phyloP scores from a whole-genome alignment of 2,888 invertebrate genomes.

The Eledona agricola region DNA sequence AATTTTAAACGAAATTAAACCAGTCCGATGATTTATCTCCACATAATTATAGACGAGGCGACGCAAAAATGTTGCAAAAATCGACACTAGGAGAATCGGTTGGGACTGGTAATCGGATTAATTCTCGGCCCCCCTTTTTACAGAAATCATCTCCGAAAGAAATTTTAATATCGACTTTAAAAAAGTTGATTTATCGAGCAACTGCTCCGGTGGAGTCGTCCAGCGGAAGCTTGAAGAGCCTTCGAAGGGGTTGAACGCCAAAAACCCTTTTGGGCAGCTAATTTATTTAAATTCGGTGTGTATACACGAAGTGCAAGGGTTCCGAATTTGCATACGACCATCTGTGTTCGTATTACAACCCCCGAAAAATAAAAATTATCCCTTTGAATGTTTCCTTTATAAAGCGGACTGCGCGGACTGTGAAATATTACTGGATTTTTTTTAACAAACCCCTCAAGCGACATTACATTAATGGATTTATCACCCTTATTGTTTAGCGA shows the following conservation, averaged over 20 bases:
- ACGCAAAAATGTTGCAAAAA: neutral
- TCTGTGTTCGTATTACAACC: constrained; percentile 40
- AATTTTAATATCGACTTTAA: constrained; percentile 46
- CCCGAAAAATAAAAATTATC: constrained; percentile 50
- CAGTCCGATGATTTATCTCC: constrained; percentile 20
- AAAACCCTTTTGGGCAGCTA: constrained; percentile 5
- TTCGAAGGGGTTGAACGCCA: neutral
- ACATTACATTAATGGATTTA: constrained; percentile 42
- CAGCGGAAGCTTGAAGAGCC: constrained; percentile 1
- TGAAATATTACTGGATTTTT: constrained; percentile 34
- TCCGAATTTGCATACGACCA: constrained; percentile 37
- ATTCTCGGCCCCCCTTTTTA: neutral
- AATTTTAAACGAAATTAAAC: constrained; percentile 22
- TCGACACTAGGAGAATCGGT: neutral
- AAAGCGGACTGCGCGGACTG: constrained; percentile 24
- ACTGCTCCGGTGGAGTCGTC: constrained; percentile 39
- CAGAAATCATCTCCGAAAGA: constrained; percentile 29
- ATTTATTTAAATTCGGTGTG: constrained; percentile 37
- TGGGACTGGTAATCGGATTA: constrained; percentile 1
- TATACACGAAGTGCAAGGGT: constrained; percentile 33
- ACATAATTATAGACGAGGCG: constrained; percentile 12
- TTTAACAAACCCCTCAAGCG: constrained; percentile 14
- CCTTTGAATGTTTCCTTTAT: constrained; percentile 45
- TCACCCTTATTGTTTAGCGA: constrained; percentile 42
- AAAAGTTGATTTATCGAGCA: constrained; percentile 50